Percentiles rank a stretch among this genome's conserved stretches.
Conservation (phyloP, 2,888 invertebrate species). For the Rhingia rostrata region DNA sequence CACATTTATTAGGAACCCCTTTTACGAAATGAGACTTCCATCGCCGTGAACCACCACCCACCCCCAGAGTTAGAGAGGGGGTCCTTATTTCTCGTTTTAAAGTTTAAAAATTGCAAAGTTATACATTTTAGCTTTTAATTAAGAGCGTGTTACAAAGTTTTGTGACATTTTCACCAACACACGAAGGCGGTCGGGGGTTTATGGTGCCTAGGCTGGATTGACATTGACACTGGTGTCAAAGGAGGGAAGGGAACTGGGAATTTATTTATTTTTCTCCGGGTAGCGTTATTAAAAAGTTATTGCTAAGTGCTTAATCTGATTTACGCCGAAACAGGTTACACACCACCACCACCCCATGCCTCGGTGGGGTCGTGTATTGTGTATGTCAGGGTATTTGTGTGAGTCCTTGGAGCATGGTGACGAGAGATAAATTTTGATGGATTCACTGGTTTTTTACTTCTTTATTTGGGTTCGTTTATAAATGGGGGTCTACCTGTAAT, state of each 20-base stretch:
- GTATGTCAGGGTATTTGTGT: conserved; percentile 11
- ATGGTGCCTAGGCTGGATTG: conserved; percentile 26
- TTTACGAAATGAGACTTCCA: conserved; percentile 37
- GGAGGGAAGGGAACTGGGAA: conserved; percentile 2
- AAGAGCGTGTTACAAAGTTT: conserved; percentile 67
- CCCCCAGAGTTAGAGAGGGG: no score
- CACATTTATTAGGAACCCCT: conserved; percentile 29
- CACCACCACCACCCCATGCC: not conserved
- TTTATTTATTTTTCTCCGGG: conserved; percentile 41
- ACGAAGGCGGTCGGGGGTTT: not conserved
- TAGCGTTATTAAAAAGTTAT: conserved; percentile 60
- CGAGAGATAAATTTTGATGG: conserved; percentile 41
- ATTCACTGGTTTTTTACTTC: conserved; percentile 31
- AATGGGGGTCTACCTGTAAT: not conserved
- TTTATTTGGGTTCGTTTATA: not conserved
- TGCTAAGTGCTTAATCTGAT: conserved; percentile 70
- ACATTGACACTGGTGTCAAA: conserved; percentile 54
- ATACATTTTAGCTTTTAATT: conserved; percentile 67
- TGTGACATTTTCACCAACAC: conserved; percentile 31
- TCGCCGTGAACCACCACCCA: not conserved
- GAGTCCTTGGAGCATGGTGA: conserved; percentile 5
- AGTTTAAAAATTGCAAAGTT: conserved; percentile 51
- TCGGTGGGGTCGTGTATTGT: not conserved
- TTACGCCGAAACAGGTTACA: conserved; percentile 39
- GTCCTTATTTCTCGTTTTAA: not conserved